phyloP scores from a whole-genome alignment of 2,113 vertebrate genomes.

The Conger conger region DNA sequence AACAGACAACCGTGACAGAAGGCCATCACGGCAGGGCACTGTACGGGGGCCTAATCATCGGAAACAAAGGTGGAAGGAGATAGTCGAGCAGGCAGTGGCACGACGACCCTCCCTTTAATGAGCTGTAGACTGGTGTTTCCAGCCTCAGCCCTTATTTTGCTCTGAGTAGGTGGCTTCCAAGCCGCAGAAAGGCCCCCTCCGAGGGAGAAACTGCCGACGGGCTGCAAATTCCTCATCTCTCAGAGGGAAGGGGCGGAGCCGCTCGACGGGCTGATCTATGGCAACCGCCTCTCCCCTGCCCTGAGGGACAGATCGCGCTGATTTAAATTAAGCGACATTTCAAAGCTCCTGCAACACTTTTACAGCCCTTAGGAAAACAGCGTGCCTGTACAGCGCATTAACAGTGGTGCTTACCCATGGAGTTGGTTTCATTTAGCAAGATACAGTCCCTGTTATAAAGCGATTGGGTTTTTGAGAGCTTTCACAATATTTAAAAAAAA shows the following conservation, averaged over 20 bases:
- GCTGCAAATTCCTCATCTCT: neutral
- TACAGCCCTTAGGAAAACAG: neutral
- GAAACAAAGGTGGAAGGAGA: neutral
- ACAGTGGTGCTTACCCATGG: neutral
- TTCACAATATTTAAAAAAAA: too few relatives aligned
- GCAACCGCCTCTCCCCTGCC: neutral
- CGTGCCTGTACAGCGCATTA: neutral
- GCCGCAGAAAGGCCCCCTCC: neutral
- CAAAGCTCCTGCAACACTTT: neutral
- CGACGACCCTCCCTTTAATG: neutral
- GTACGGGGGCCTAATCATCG: neutral
- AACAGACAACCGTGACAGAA: neutral
- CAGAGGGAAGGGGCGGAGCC: neutral
- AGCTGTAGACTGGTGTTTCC: neutral
- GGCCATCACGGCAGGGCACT: neutral
- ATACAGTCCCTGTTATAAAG: neutral
- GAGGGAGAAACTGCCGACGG: neutral
- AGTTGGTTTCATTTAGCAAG: neutral
- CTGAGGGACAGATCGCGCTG: neutral
- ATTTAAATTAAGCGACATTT: slow-evolving; percentile 13
- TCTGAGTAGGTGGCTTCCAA: neutral
- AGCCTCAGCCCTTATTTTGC: neutral
- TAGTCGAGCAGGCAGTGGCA: neutral
- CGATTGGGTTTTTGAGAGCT: neutral
- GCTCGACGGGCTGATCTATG: neutral